phyloP scores from a whole-genome alignment of 2,888 invertebrate genomes.

The Dolichomitus sp. region DNA sequence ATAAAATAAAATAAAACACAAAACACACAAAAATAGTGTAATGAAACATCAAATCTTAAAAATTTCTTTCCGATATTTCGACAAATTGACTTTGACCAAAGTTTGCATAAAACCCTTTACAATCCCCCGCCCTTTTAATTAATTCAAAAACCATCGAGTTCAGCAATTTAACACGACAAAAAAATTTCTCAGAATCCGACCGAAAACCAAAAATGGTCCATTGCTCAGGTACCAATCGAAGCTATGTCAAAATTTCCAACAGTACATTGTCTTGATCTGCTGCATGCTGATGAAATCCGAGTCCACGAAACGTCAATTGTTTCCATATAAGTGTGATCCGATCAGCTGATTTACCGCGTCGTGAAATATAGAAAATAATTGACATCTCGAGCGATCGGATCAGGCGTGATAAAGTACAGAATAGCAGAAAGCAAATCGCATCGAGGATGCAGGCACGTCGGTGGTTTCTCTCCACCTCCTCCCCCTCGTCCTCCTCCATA shows the following conservation, averaged over 20 bases:
- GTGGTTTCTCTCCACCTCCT: conserved; percentile 44
- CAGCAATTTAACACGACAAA: not conserved
- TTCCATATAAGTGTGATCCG: conserved; percentile 38
- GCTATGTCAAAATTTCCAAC: conserved; percentile 11
- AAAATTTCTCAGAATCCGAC: not conserved
- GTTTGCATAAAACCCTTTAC: not conserved
- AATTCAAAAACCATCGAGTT: not conserved
- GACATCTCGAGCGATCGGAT: conserved; percentile 65
- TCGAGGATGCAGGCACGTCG: conserved; percentile 55
- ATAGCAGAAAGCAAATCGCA: conserved; percentile 48
- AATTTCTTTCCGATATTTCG: too few species aligned
- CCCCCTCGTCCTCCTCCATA: conserved; percentile 43
- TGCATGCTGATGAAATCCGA: conserved; percentile 8
- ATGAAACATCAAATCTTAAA: too few species aligned
- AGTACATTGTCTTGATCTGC: conserved; percentile 2
- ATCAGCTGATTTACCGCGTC: conserved; percentile 40
- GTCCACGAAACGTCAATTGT: conserved; percentile 13
- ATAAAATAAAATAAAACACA: too few species aligned
- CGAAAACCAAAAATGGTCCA: not conserved
- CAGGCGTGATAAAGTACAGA: conserved; percentile 64
- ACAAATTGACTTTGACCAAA: not conserved
- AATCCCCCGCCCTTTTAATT: not conserved
- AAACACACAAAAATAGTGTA: too few species aligned
- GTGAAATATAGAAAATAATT: conserved; percentile 64
- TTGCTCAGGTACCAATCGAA: not conserved